Percentiles rank a stretch among this genome's conserved stretches.
Conservation (phyloP, 2,113 vertebrate genomes). For the Sciurus niger region DNA sequence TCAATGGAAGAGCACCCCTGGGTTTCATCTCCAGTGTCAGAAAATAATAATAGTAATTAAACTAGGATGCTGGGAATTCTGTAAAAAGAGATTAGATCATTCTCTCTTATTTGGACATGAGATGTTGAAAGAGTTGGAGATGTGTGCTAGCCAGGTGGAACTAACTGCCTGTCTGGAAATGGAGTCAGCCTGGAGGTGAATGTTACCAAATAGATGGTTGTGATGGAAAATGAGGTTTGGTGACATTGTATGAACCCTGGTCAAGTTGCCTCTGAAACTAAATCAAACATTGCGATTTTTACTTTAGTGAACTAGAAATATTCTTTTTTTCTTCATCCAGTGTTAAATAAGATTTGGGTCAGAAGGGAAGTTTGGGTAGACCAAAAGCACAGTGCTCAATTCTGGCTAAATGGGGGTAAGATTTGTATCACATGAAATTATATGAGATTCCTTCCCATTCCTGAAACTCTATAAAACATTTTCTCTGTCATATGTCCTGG, state of each 20-base stretch:
- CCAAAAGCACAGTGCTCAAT: neutral
- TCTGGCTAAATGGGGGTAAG: neutral
- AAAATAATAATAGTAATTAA: neutral
- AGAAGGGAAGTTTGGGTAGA: constrained; percentile 10
- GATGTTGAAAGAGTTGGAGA: neutral
- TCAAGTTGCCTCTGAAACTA: constrained; percentile 25
- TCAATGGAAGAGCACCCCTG: neutral
- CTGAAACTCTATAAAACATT: neutral
- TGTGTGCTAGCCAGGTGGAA: neutral
- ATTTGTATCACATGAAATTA: neutral
- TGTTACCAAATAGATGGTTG: neutral
- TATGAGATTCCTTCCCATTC: neutral
- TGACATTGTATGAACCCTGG: neutral
- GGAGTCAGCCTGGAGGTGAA: neutral
- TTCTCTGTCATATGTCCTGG: neutral
- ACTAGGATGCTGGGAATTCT: neutral
- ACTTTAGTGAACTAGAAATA: neutral
- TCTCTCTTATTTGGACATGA: neutral
- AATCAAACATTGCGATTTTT: constrained; percentile 24
- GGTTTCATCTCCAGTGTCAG: too few relatives aligned
- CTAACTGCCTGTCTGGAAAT: neutral
- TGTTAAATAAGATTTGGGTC: constrained; percentile 24
- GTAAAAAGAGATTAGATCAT: neutral
- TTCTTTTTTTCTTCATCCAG: neutral
- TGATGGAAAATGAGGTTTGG: neutral